These are phyloP conservation scores for Bilobella aurantiaca DNA, from an alignment of 1,140 invertebrate species.

Conservation along the genomic window DNA sequence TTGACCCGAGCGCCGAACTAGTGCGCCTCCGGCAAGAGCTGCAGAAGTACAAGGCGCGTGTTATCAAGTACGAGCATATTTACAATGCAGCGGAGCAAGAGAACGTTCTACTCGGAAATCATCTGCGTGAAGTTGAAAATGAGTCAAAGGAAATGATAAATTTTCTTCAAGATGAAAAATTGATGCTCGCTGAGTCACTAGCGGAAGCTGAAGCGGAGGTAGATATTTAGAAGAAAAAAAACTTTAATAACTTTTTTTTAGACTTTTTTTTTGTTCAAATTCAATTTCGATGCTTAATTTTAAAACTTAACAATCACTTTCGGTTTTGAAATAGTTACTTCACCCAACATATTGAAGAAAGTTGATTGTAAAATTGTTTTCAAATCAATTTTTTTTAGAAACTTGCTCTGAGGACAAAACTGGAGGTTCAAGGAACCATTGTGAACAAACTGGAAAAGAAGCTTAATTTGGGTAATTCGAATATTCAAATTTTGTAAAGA, in stretches of 20 bases:
- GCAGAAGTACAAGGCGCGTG: slow-evolving; percentile 16
- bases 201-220: slow-evolving; percentile 62
- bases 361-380: too few relatives aligned
- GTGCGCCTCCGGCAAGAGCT: slow-evolving; percentile 16
- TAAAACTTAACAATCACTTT: too few relatives aligned
- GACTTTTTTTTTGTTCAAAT: not conserved
- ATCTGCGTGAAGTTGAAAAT: slow-evolving; percentile 56
- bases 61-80: slow-evolving; percentile 25
- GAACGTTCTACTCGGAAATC: slow-evolving; percentile 47
- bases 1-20: slow-evolving; percentile 15
- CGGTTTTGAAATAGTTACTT: too few relatives aligned
- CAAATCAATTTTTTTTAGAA: too few relatives aligned
- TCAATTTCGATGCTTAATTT: too few relatives aligned
- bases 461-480: too few relatives aligned
- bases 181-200: slow-evolving; percentile 57
- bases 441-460: too few relatives aligned
- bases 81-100: slow-evolving; percentile 26
- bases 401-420: too few relatives aligned
- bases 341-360: too few relatives aligned
- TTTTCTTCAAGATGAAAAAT: slow-evolving; percentile 65
- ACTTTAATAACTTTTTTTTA: not conserved
- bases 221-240: not conserved
- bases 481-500: too few relatives aligned
- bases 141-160: slow-evolving; percentile 63
- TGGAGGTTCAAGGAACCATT: too few relatives aligned